Evolutionary conservation across 2,888 invertebrate genomes (phyloP), one percentile per base, ranked within the genome.

Genomic region (Euzetes globulus): DNA sequence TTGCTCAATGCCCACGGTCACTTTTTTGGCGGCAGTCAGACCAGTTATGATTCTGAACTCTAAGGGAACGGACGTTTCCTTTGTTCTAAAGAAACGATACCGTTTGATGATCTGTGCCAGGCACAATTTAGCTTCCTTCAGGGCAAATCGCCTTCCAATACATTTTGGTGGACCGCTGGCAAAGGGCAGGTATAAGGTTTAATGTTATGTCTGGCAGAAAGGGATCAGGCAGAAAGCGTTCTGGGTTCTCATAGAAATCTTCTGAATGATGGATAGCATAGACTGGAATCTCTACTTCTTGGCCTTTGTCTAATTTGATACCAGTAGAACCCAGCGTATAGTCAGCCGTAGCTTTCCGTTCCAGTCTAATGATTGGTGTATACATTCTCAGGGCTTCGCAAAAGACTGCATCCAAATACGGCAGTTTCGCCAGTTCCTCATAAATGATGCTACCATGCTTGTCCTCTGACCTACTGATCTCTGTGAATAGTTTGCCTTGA

Each of bases 201-300:
- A 3, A 77, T 75, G 7, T 47, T 72, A n/a, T 75, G 72, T 77
- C 77, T n/a, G 76, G 75, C 17, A 78, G 79, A 81, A 86, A 86
- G 77, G 86, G 81, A 47, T 85, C 84, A 1, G 86, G 86, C 73
- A 84, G 82, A 79, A 85, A 86, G 41, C 83, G 83, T 0, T 87
- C 84, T 0, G 89, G 89, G 11, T 88, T 84, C 0, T 87, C 86
- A 78, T 86, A 88, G 78, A 86, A 83, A 1, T 85, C 83, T 0
- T 87, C 85, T 79, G 88, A 88, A 81, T 85, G 86, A 77, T 88
- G 88, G 77, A 88, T 86, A 33, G 86, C 85, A 77, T 85, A 84
- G 9, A 84, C 83, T 13, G 88, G 87, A 63, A 88, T 84, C 25
- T 87, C 83, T 2, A 87, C 80, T 19, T 83, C 79, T 0, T 84